Evolutionary conservation across 2,888 invertebrate species (phyloP).

Genomic region (Sipha maydis): DNA sequence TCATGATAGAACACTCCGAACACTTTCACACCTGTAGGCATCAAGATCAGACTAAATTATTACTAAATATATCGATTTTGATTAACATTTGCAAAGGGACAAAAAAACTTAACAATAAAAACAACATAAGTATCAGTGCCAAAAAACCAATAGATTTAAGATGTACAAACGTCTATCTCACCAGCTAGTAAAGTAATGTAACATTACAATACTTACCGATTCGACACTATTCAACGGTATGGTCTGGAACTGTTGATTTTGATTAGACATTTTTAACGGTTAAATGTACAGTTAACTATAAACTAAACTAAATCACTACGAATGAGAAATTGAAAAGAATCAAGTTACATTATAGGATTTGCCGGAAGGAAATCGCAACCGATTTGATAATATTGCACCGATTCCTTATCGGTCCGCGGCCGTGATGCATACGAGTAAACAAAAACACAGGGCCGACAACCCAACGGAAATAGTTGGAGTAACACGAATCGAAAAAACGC

Average conservation of each 20-base stretch:
- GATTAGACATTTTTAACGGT: conserved; percentile 28
- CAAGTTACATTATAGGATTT: neutral
- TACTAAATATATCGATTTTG: too few species aligned
- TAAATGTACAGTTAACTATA: neutral
- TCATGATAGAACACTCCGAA: too few species aligned
- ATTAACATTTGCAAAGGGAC: too few species aligned
- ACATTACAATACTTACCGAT: conserved; percentile 62
- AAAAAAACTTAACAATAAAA: too few species aligned
- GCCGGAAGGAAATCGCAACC: neutral
- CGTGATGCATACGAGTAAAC: neutral
- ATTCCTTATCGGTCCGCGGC: neutral
- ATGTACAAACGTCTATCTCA: too few species aligned
- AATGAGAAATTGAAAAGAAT: neutral
- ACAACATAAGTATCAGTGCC: neutral
- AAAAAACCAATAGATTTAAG: too few species aligned
- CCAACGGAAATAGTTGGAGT: neutral
- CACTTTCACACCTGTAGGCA: too few species aligned
- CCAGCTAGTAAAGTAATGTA: neutral
- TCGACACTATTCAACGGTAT: conserved; percentile 63
- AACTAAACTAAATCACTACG: neutral
- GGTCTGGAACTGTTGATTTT: conserved; percentile 58
- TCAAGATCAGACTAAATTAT: too few species aligned
- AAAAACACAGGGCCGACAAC: neutral
- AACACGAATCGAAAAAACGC: too few species aligned
- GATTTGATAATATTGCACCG: neutral